Conservation (phyloP, 2,797 vertebrate species). For the Peromyscus aztecus region DNA sequence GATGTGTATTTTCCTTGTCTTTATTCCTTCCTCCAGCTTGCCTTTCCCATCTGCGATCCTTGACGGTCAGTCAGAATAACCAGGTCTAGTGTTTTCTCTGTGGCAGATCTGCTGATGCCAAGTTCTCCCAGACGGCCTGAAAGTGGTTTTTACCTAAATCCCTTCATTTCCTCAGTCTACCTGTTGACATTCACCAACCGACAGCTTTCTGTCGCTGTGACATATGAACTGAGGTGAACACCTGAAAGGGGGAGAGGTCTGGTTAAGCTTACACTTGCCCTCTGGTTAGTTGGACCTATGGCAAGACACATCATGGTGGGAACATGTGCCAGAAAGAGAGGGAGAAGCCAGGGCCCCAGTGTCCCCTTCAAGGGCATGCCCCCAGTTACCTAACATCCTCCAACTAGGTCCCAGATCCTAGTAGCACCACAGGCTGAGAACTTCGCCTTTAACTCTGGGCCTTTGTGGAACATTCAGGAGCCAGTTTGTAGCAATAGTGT, state of each 20-base stretch:
- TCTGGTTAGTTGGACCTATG: neutral
- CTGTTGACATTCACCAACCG: neutral
- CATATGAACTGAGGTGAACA: neutral
- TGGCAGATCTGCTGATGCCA: neutral
- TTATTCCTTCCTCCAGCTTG: neutral
- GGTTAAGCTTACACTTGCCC: neutral
- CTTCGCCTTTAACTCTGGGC: neutral
- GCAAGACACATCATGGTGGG: neutral
- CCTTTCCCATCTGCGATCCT: neutral
- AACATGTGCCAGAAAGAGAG: neutral
- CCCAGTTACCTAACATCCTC: neutral
- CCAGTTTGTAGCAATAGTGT: neutral
- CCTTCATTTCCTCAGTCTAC: neutral
- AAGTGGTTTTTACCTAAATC: neutral
- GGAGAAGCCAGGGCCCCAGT: too few relatives aligned
- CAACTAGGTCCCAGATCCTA: neutral
- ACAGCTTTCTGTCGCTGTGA: neutral
- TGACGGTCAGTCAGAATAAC: neutral
- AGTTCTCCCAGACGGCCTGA: neutral
- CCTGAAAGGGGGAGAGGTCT: neutral
- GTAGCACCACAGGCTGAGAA: neutral
- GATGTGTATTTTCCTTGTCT: neutral
- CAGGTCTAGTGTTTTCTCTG: neutral
- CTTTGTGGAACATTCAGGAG: neutral
- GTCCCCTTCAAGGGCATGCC: neutral